phyloP scores from a whole-genome alignment of 2,888 invertebrate species.

The Drosophila eohydei region DNA sequence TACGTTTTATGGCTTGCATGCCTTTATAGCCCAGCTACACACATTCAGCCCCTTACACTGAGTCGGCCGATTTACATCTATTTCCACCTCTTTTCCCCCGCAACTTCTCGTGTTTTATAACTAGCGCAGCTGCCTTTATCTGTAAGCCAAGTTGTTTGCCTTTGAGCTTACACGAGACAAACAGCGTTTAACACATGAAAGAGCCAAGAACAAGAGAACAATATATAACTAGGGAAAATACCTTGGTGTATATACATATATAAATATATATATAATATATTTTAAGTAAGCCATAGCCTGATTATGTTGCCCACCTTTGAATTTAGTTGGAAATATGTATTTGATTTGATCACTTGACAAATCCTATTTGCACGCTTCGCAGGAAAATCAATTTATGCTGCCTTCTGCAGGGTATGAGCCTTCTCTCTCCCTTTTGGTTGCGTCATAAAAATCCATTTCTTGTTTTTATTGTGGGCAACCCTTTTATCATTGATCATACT shows the following conservation, averaged over 20 bases:
- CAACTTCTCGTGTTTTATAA: too few relatives aligned
- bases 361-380: conserved; percentile 76
- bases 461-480: conserved; percentile 36
- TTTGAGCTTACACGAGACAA: conserved; percentile 69
- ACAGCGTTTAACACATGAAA: conserved; percentile 47
- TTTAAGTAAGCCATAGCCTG: conserved; percentile 9
- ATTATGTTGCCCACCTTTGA: conserved; percentile 20
- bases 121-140: conserved; percentile 32
- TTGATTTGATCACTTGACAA: conserved; percentile 65
- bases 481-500: conserved; percentile 78
- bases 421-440: neutral
- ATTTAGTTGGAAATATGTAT: conserved; percentile 54
- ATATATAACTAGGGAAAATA: conserved; percentile 6
- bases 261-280: conserved; percentile 1
- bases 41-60: neutral
- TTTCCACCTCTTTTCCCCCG: neutral
- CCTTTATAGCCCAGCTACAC: conserved; percentile 55
- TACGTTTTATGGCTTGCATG: conserved; percentile 59
- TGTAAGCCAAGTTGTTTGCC: conserved; percentile 61
- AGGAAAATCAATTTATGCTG: conserved; percentile 69
- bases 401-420: neutral
- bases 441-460: conserved; percentile 18
- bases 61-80: neutral
- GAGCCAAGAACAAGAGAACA: conserved; percentile 9
- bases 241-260: neutral